Evolutionary conservation across 2,888 invertebrate genomes (phyloP), one percentile per base, ranked within the genome.

Genomic region (Drosophila parthenogenetica): DNA sequence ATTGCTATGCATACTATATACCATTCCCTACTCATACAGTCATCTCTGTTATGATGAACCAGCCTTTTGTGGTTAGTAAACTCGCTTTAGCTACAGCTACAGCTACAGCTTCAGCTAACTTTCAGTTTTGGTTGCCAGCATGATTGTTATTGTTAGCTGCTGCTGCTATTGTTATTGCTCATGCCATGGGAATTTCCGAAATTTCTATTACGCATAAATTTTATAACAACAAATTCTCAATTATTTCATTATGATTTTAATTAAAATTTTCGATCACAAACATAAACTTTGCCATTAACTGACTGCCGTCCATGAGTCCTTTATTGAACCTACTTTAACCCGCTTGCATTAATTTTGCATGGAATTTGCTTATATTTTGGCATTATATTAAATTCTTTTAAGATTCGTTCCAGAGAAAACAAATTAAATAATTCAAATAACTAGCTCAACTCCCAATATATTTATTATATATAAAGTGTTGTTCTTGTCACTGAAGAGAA

Each of bases 241-340:
- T 85, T 87, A 89, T 87, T 87, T 88, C 79, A 86, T 89, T 86
- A 87, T 86, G 81, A 70, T 84, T 88, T 89, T 89, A 88, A 89
- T 88, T 89, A 89, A 88, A 87, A 88, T 78, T 88, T 81, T 84
- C 77, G 66, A 73, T 76, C 77, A 61, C 54, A 58, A 65, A 69
- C 77, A 77, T 77, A 76, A 69, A 79, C 64, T 74, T 76, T 19
- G 60, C 58, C 29, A 43, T 53, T 45, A 16, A 53, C 53, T 25
- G 29, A 43, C 17, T 54, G 42, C 25, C 51, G 40, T 16, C 45
- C 73, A 14, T 39, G 39, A 14, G 7, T n/a, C 39, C 39, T 39
- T 39, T 14, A 39, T 46, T n/a, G n/a, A 37, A 54, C 25, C 32
- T 54, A 19, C 48, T 42, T 42, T n/a, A 48, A 51, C 16, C 50